phyloP scores from a whole-genome alignment of 2,888 invertebrate genomes.

The Sesia apiformis region DNA sequence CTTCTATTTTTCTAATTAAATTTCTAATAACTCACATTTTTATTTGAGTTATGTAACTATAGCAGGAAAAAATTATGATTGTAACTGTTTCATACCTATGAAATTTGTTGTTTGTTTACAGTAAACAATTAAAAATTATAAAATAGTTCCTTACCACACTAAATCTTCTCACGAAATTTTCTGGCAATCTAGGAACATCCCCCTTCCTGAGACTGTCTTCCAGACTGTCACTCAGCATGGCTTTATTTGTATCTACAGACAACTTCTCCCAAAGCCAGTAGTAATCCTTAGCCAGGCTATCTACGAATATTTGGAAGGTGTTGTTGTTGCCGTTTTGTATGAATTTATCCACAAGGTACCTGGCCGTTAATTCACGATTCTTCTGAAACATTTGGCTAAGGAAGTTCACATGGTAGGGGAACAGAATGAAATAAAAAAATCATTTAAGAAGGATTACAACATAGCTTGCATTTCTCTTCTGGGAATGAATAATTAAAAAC shows the following conservation, averaged over 20 bases:
- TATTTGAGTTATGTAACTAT: too few relatives aligned
- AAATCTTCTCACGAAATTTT: slow-evolving; percentile 67
- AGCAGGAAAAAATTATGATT: too few relatives aligned
- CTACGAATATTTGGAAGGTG: slow-evolving; percentile 72
- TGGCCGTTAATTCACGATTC: slow-evolving; percentile 42
- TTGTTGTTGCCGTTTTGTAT: slow-evolving; percentile 47
- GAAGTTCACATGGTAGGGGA: too few relatives aligned
- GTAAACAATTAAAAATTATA: too few relatives aligned
- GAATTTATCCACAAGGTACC: slow-evolving; percentile 50
- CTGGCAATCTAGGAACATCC: slow-evolving; percentile 73
- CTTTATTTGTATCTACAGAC: slow-evolving; percentile 32
- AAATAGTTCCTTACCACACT: slow-evolving; percentile 47
- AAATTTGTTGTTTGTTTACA: too few relatives aligned
- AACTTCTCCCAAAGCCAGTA: slow-evolving; percentile 73
- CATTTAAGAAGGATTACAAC: too few relatives aligned
- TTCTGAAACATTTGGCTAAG: slow-evolving; percentile 30
- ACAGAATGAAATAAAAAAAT: too few relatives aligned
- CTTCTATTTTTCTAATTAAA: too few relatives aligned
- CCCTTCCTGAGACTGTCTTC: slow-evolving; percentile 70
- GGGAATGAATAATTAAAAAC: too few relatives aligned
- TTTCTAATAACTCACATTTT: too few relatives aligned
- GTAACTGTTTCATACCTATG: too few relatives aligned
- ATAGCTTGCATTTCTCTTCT: too few relatives aligned
- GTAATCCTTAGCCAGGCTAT: slow-evolving; percentile 70
- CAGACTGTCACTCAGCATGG: slow-evolving; percentile 51